Evolutionary conservation across 2,888 invertebrate species (phyloP).

Genomic region (Eupithecia exiguata): DNA sequence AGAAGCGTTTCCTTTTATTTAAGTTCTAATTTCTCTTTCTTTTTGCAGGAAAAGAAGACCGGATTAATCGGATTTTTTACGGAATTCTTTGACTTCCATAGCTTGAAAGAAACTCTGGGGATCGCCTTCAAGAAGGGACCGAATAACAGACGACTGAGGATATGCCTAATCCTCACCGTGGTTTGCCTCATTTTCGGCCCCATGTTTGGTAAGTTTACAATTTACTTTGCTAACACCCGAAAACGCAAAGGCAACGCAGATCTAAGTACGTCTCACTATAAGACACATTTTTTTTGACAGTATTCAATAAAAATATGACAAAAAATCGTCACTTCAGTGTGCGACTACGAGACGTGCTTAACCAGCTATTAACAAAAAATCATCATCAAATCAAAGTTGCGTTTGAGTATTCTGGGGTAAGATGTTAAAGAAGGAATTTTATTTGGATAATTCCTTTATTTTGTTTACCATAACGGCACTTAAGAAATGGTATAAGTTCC

Average conservation of each 20-base stretch:
- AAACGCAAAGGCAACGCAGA: no score
- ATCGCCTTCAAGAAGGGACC: conserved; percentile 80
- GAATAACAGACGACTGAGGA: conserved; percentile 69
- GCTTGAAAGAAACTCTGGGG: conserved; percentile 76
- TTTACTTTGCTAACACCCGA: background rate
- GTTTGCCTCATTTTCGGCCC: conserved; percentile 74
- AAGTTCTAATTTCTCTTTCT: conserved; percentile 19
- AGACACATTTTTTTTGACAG: background rate
- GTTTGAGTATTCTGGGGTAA: no score
- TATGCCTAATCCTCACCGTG: conserved; percentile 67
- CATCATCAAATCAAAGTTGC: no score
- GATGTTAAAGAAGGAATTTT: no score
- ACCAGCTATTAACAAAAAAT: no score
- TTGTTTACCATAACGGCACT: no score
- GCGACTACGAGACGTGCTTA: no score
- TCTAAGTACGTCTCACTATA: no score
- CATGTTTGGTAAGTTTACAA: conserved; percentile 68
- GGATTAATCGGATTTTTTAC: conserved; percentile 62
- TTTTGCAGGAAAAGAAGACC: conserved; percentile 61
- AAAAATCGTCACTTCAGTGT: no score
- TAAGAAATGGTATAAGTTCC: no score
- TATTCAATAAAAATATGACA: no score
- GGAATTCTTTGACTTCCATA: conserved; percentile 79
- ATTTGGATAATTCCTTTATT: no score
- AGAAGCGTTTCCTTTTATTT: background rate